Percentiles rank a stretch among this genome's conserved stretches.
Evolutionary conservation across 2,888 invertebrate species (phyloP).

Genomic region (Bhutanitis thaidina): DNA sequence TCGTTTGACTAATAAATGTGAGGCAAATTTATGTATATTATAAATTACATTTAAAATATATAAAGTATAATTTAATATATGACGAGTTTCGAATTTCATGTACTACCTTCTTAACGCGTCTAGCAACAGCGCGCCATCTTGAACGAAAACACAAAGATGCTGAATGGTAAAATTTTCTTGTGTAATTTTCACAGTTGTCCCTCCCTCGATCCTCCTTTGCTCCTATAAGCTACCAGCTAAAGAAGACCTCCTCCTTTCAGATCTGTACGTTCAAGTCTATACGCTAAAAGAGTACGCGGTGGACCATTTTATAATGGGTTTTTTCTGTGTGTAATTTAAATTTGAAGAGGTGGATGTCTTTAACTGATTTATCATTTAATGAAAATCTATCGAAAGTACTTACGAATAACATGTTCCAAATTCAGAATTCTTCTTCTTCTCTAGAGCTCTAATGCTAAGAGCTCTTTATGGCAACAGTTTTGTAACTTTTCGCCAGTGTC

Average conservation of each 20-base stretch:
- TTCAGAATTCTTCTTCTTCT: too few species aligned
- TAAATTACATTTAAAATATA: too few species aligned
- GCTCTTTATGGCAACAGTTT: too few species aligned
- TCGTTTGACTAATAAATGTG: too few species aligned
- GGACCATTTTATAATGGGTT: constrained; percentile 31
- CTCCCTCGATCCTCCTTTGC: constrained; percentile 39
- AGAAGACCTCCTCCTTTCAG: constrained; percentile 25
- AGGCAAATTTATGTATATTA: too few species aligned
- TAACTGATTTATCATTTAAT: constrained; percentile 42
- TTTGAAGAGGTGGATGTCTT: constrained; percentile 48
- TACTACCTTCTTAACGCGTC: constrained; percentile 26
- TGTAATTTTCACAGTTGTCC: constrained; percentile 77
- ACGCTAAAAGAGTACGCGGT: constrained; percentile 21
- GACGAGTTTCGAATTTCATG: constrained; percentile 26
- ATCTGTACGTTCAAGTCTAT: constrained; percentile 7
- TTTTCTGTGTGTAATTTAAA: constrained; percentile 40
- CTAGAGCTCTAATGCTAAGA: too few species aligned
- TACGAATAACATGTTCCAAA: too few species aligned
- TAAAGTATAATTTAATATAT: too few species aligned
- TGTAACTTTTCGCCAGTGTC: too few species aligned
- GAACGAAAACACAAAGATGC: constrained; percentile 78
- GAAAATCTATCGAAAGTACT: not conserved
- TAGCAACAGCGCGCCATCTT: constrained; percentile 62
- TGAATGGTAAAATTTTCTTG: constrained; percentile 78
- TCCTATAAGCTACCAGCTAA: constrained; percentile 39